Evolutionary conservation across 2,797 vertebrate genomes (phyloP).

Genomic region (Nothura maculosa): DNA sequence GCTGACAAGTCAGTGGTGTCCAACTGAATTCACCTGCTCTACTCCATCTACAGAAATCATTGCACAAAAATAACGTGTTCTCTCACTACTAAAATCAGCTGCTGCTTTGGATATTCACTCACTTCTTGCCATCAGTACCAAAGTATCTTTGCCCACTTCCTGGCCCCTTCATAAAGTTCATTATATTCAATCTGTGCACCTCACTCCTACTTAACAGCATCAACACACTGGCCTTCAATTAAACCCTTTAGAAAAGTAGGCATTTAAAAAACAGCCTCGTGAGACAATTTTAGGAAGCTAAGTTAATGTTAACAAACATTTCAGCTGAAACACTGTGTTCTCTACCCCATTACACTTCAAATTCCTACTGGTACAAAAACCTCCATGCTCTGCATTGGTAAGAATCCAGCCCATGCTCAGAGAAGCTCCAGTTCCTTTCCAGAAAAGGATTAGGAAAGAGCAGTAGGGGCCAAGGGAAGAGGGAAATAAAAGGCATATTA

Average conservation of each 20-base stretch:
- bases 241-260: background rate
- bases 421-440: background rate
- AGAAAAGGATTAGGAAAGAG: background rate
- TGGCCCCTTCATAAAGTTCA: background rate
- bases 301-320: background rate
- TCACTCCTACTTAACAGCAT: background rate
- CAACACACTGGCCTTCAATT: background rate
- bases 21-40: background rate
- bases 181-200: background rate
- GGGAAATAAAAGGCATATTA: background rate
- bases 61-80: background rate
- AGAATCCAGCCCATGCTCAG: background rate
- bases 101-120: background rate
- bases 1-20: background rate
- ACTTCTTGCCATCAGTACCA: background rate
- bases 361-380: background rate
- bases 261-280: too few relatives aligned
- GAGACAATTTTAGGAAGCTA: background rate
- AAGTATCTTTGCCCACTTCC: background rate
- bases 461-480: background rate
- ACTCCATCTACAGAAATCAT: background rate
- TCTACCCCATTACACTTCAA: background rate
- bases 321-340: background rate
- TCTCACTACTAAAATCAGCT: background rate
- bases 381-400: background rate